Base-by-base conservation (phyloP, 1,140 invertebrate genomes). In the Heliconius congener region DNA sequence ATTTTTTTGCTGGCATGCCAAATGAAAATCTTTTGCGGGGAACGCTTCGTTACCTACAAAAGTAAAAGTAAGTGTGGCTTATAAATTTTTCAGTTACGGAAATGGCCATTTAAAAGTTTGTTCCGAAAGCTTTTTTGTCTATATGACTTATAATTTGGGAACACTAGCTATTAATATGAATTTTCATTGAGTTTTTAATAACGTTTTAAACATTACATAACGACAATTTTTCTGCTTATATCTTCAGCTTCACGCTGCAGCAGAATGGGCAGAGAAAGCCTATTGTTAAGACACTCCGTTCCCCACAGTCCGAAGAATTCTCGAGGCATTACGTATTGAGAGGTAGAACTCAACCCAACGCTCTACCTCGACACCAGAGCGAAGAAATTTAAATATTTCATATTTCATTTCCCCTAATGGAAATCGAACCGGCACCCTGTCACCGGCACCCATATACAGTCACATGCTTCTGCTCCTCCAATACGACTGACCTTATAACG, bases 1-100 rank as follows among this genome's bases (percentile, higher is more conserved):
- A 74, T 72, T 81, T 81, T 37, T 81, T 81, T 77, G 73, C 37
- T 77, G 72, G 4, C 60, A 46, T 37, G 76, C 76, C 80, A 81
- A 80, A 75, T 75, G 60, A 78, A 77, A 81, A 60, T 75, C 57
- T 66, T 4, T 46, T 16, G 42, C 18, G 23, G 23, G 50, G 52
- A 80, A 74, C 79, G 71, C 46, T 81, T 57, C 42, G 30, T 18
- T 52, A 52, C n/a, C 3, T 57, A 77, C 66, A 74, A 81, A 77
- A 78, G 72, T 81, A 78, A 80, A 80, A 80, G 79, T 80, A 39
- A 6, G 30, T 18, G n/a, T 18, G 19, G 73, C 18, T 52, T 42
- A 55, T 76, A 50, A 30, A 73, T 39, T 57, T 46, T 73, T 80
- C 50, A 66, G 78, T 50, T 71, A 76, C 66, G 66, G 74, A 72